Conservation (phyloP, 2,888 invertebrate genomes). For the Ceraclea dissimilis region DNA sequence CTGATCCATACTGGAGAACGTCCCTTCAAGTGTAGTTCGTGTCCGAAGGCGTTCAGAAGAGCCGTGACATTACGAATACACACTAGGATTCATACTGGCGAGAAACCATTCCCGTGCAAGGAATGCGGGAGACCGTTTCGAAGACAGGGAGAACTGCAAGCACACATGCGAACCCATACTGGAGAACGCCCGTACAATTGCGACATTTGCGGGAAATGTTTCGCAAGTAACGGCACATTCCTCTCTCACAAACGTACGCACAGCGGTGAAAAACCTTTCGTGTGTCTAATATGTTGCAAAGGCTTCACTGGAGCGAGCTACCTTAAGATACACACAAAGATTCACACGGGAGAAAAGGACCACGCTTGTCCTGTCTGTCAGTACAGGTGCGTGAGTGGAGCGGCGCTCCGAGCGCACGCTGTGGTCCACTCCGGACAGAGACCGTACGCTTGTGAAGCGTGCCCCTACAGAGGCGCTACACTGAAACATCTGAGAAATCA, state of each 20-base stretch:
- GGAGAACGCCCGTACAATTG: constrained; percentile 13
- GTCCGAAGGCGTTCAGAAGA: constrained; percentile 3
- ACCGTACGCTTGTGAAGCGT: constrained; percentile 1
- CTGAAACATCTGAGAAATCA: constrained; percentile 4
- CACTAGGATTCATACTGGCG: constrained; percentile 33
- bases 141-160: not conserved
- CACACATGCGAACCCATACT: constrained; percentile 8
- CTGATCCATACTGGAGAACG: constrained; percentile 11
- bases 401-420: not conserved
- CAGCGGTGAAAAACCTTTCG: constrained; percentile 7
- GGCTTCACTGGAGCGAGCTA: constrained; percentile 7
- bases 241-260: constrained; percentile 11
- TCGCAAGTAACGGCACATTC: constrained; percentile 8
- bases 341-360: constrained; percentile 13
- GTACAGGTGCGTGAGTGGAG: not conserved
- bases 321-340: constrained; percentile 7
- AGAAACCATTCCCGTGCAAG: constrained; percentile 34
- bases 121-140: constrained; percentile 36
- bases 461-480: not conserved
- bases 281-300: constrained; percentile 9
- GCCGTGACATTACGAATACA: constrained; percentile 4
- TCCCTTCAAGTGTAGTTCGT: constrained; percentile 5
- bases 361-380: constrained; percentile 9
- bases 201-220: constrained; percentile 10
- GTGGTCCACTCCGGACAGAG: constrained; percentile 1